phyloP scores from a whole-genome alignment of 2,797 vertebrate genomes.

The Danio choprae region DNA sequence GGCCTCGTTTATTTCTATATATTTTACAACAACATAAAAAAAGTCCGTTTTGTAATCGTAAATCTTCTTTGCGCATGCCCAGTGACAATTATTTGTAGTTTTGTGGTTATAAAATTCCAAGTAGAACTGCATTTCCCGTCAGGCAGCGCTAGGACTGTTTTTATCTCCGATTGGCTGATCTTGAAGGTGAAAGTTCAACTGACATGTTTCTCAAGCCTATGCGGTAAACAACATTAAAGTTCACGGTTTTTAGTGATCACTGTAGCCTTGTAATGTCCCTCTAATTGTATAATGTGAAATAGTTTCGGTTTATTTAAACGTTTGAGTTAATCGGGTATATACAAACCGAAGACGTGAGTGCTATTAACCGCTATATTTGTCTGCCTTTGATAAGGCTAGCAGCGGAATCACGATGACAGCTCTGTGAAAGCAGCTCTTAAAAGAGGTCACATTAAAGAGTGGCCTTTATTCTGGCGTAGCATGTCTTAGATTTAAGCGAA shows the following conservation, averaged over 20 bases:
- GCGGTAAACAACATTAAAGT: slow-evolving; percentile 6
- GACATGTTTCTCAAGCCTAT: slow-evolving; percentile 11
- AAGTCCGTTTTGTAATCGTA: too few relatives aligned
- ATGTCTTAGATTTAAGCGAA: background rate
- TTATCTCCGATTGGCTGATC: slow-evolving; percentile 34
- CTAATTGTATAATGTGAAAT: background rate
- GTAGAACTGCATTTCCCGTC: slow-evolving; percentile 31
- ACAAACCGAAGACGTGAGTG: background rate
- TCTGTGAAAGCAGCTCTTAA: background rate
- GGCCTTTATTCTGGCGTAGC: background rate
- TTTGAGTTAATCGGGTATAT: background rate
- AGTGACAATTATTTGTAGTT: background rate
- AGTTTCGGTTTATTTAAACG: background rate
- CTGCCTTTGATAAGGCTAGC: slow-evolving; percentile 24
- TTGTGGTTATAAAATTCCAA: background rate
- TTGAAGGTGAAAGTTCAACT: slow-evolving; percentile 60
- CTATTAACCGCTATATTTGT: slow-evolving; percentile 7
- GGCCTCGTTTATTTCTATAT: too few relatives aligned
- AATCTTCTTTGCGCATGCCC: background rate
- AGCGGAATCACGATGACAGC: background rate
- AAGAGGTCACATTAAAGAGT: slow-evolving; percentile 9
- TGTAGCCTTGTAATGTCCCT: background rate
- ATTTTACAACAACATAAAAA: too few relatives aligned
- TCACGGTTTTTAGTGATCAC: background rate
- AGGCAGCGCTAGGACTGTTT: background rate